Conservation (phyloP, 1,140 invertebrate genomes). For the Palaemon carinicauda region DNA sequence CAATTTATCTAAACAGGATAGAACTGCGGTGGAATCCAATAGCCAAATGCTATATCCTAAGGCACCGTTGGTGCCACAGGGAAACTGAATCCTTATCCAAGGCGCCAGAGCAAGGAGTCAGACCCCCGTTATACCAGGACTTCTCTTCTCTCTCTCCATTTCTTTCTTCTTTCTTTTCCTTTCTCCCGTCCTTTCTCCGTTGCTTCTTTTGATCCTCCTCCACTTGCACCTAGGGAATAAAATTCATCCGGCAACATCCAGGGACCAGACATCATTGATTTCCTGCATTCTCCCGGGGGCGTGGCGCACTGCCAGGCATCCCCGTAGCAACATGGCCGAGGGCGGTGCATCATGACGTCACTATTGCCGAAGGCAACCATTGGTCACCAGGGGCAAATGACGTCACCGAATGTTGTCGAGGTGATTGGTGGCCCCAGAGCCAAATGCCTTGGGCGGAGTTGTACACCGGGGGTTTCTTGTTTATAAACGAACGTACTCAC, state of each 20-base stretch:
- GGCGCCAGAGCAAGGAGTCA: too few species aligned
- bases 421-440: constrained; percentile 22
- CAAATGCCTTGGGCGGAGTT: constrained; percentile 40
- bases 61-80: too few species aligned
- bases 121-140: too few species aligned
- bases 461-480: constrained; percentile 32
- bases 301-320: constrained; percentile 47
- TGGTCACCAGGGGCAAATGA: constrained; percentile 39
- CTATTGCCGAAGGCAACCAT: constrained; percentile 33
- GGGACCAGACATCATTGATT: constrained; percentile 53
- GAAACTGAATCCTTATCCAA: too few species aligned
- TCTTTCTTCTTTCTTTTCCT: neutral
- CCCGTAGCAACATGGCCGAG: constrained; percentile 50
- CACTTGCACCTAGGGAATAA: constrained; percentile 21
- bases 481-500: neutral
- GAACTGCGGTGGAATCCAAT: too few species aligned
- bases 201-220: constrained; percentile 14
- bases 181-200: neutral
- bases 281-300: constrained; percentile 47
- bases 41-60: too few species aligned
- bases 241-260: constrained; percentile 49
- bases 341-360: constrained; percentile 52
- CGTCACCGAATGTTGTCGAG: constrained; percentile 37
- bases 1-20: too few species aligned
- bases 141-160: neutral